A percentile compares a stretch with the other conserved stretches of the same genome.
Conservation (phyloP, 2,113 vertebrate genomes). For the Nibea coibor region DNA sequence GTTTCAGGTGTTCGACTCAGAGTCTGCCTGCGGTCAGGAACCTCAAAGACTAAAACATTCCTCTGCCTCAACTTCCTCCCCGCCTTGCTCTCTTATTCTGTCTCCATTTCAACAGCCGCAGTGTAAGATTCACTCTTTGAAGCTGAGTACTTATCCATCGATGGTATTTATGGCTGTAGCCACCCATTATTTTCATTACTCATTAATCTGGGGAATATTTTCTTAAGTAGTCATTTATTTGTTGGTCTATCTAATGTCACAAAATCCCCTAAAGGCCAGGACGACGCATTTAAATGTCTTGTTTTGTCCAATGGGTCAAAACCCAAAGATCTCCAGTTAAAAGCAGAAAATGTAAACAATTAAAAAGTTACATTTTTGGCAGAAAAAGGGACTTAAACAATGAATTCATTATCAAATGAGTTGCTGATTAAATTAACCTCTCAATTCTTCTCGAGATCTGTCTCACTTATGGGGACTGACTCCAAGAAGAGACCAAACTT, state of each 20-base stretch:
- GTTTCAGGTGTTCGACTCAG: constrained; percentile 69
- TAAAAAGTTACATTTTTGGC: background rate
- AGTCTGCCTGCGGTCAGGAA: constrained; percentile 39
- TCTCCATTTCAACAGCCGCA: constrained; percentile 22
- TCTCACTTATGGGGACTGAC: constrained; percentile 5
- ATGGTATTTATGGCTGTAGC: background rate
- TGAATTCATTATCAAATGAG: background rate
- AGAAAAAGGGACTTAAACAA: background rate
- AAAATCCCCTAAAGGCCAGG: background rate
- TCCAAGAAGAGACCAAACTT: constrained; percentile 8
- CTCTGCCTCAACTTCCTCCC: constrained; percentile 47
- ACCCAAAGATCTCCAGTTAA: background rate
- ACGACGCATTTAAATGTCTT: background rate
- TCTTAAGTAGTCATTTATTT: background rate
- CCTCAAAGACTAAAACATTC: constrained; percentile 60
- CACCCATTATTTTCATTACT: background rate
- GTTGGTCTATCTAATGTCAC: background rate
- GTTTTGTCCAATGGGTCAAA: background rate
- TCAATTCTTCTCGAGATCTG: constrained; percentile 4
- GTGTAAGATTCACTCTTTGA: constrained; percentile 26
- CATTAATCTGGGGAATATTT: background rate
- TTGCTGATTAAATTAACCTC: background rate
- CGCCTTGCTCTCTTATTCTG: background rate
- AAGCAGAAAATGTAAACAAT: background rate
- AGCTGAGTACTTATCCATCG: constrained; percentile 9